Evolutionary conservation across 30 jellyfish, hydroid and myxozoan species (phyloP).

Genomic region (Cassiopea xamachana): DNA sequence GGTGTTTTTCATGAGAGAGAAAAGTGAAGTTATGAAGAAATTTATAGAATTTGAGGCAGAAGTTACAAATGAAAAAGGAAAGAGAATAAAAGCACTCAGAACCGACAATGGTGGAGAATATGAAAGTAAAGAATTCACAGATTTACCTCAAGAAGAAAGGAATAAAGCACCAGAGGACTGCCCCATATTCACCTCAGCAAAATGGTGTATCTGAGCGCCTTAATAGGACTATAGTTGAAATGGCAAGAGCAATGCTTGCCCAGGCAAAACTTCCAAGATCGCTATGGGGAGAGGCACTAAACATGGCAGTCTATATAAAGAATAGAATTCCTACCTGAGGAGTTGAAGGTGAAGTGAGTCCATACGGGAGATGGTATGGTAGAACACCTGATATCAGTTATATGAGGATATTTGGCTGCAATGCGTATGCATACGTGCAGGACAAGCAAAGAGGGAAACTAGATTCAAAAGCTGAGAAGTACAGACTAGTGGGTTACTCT

Average conservation of each 20-base stretch:
- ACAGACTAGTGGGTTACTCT: not conserved
- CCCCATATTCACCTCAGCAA: not conserved
- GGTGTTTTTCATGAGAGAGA: not conserved
- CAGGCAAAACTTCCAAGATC: not conserved
- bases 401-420: constrained; percentile 9
- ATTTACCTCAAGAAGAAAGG: not conserved
- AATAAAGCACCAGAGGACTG: not conserved
- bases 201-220: not conserved
- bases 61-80: not conserved
- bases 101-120: constrained; percentile 9
- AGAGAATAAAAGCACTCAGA: not conserved
- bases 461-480: not conserved
- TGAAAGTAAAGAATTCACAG: not conserved
- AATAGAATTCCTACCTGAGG: not conserved
- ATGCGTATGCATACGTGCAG: not conserved
- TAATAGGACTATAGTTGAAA: not conserved
- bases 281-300: not conserved
- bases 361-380: not conserved
- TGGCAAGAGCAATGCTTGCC: constrained; percentile 7
- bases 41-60: not conserved
- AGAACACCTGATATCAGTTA: not conserved
- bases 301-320: not conserved
- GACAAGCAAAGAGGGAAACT: not conserved
- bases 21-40: not conserved
- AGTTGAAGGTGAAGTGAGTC: not conserved